phyloP scores from a whole-genome alignment of 2,888 invertebrate species.

The Sturmia bella region DNA sequence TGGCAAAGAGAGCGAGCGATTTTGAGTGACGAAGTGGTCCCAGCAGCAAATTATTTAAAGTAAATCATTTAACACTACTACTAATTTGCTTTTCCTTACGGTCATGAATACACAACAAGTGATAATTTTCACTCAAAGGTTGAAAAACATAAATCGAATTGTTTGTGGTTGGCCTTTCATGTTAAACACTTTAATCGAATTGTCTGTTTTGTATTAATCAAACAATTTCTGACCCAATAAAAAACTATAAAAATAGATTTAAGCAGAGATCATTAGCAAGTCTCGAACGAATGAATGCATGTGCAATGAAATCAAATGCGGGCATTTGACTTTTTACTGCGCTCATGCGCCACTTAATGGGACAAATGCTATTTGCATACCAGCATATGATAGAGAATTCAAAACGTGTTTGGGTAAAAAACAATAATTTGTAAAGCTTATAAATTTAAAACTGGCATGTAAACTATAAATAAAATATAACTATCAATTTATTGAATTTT shows the following conservation, averaged over 20 bases:
- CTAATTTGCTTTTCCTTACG: too few species aligned
- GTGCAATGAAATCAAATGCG: neutral
- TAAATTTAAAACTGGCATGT: too few species aligned
- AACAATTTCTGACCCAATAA: slow-evolving; percentile 26
- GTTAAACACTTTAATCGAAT: neutral
- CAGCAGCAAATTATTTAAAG: too few species aligned
- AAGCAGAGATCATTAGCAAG: neutral
- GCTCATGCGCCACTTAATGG: neutral
- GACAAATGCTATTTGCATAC: neutral
- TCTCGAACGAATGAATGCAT: neutral
- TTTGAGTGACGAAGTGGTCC: too few species aligned
- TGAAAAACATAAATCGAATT: neutral
- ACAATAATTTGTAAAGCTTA: too few species aligned
- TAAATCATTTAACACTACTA: too few species aligned
- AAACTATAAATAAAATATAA: too few species aligned
- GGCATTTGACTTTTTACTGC: slow-evolving; percentile 13
- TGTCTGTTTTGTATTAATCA: neutral
- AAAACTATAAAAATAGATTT: slow-evolving; percentile 18
- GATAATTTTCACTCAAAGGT: neutral
- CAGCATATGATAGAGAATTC: slow-evolving; percentile 1
- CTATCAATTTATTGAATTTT: too few species aligned
- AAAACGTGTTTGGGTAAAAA: too few species aligned
- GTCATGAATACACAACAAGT: too few species aligned
- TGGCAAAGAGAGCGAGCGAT: too few species aligned
- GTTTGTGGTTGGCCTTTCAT: neutral